phyloP scores from a whole-genome alignment of 1,140 invertebrate genomes.

The Philopotamus ludificatus region DNA sequence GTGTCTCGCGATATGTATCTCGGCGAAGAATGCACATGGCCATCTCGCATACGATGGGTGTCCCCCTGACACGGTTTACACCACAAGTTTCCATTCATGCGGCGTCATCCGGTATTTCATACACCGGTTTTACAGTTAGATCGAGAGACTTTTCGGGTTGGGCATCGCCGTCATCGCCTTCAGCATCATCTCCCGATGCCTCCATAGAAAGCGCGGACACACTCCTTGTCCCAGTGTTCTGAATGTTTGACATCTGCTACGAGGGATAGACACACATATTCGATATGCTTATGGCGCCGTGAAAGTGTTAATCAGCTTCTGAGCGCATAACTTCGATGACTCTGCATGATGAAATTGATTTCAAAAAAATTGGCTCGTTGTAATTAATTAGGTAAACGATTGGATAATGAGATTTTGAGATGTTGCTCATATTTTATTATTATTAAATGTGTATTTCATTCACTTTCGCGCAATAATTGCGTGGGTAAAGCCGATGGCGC shows the following conservation, averaged over 20 bases:
- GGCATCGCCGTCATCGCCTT: slow-evolving; percentile 2
- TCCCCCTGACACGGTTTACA: slow-evolving; percentile 24
- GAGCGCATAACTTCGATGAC: too few relatives aligned
- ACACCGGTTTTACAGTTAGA: slow-evolving; percentile 24
- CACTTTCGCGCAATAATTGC: slow-evolving; percentile 26
- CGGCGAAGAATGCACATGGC: not conserved
- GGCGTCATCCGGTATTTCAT: slow-evolving; percentile 17
- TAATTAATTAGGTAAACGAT: too few relatives aligned
- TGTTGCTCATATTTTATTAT: too few relatives aligned
- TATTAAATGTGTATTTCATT: too few relatives aligned
- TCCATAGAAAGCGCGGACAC: not conserved
- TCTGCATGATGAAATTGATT: too few relatives aligned
- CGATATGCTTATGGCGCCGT: too few relatives aligned
- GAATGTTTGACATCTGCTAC: too few relatives aligned
- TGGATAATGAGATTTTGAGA: too few relatives aligned
- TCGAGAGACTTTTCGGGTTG: slow-evolving; percentile 17
- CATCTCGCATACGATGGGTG: not conserved
- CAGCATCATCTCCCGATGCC: too few relatives aligned
- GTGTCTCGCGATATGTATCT: not conserved
- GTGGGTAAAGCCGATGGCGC: slow-evolving; percentile 17
- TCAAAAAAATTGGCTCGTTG: too few relatives aligned
- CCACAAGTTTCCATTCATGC: slow-evolving; percentile 5
- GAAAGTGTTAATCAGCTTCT: too few relatives aligned
- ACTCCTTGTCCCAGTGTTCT: slow-evolving; percentile 2
- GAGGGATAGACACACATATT: too few relatives aligned